Evolutionary conservation across 2,888 invertebrate species (phyloP), one percentile per base, ranked within the genome.

Genomic region (Caradrina clavipalpis): DNA sequence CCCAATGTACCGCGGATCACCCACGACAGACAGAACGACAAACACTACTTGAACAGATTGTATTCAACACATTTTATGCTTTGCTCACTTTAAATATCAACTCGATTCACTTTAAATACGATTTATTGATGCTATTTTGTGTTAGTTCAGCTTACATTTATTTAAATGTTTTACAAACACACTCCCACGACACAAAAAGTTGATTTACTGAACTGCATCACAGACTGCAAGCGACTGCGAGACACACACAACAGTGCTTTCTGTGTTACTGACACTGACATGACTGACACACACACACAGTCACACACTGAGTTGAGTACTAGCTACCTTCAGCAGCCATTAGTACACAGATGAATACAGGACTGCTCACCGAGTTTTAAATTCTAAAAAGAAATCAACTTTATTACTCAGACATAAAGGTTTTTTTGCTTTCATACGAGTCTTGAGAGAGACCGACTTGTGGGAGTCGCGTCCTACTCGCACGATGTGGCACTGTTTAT

Each of bases 11-110:
- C 81, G 84, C 80, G 83, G 85, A 87, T 82, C 87, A 84, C 83
- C 86, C 88, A 87, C 88, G 81, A 80, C 77, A 84, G 76, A 83
- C 77, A 85, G 77, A 82, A 77, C 82, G 74, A 78, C 76, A 55
- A 62, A 59, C 86, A 83, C 84, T 80, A 83, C 83, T 80, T 75
- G 54, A 73, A 83, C 74, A 51, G 76, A 80, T 81, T 67, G 39
- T 60, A 55, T 59, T 35, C 39, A 58, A 58, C 56, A 80, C 78
- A 81, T 79, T 53, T 54, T 78, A 56, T 22, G 8, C 50, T 66
- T 59, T 55, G 56, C 42, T 57, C 66, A 67, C 51, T 31, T 51
- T 51, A 59, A 31, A 62, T 61, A 47, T 31, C 5, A 49, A 59
- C 19, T 31, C 47, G 42, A 35, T 73, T 70, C 60, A 60, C 65